A percentile compares a stretch with the other conserved stretches of the same genome.
Conservation (phyloP, 2,888 invertebrate species). For the Perdita meconis region DNA sequence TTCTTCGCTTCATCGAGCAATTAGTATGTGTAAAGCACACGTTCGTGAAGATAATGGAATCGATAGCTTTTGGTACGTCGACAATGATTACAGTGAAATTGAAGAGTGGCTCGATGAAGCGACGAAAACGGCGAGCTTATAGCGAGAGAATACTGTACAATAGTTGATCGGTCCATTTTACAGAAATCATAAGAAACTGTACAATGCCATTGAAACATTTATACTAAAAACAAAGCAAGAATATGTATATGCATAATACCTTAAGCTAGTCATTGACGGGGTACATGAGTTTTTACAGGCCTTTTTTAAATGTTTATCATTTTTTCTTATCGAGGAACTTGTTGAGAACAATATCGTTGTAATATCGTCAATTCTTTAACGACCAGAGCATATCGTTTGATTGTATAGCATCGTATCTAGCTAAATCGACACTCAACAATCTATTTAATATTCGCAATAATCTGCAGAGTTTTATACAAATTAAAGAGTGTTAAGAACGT, state of each 20-base stretch:
- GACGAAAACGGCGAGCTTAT: too few species aligned
- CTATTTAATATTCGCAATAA: conserved; percentile 1
- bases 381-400: conserved; percentile 23
- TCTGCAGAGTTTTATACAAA: conserved; percentile 27
- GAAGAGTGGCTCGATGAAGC: too few species aligned
- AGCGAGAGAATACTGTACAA: too few species aligned
- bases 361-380: conserved; percentile 19
- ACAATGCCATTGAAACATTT: conserved; percentile 59
- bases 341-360: conserved; percentile 16
- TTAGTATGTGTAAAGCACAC: too few species aligned
- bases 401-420: conserved; percentile 12
- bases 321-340: conserved; percentile 28
- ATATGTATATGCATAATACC: conserved; percentile 79
- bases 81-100: too few species aligned
- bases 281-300: conserved; percentile 74
- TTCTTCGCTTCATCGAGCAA: too few species aligned
- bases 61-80: too few species aligned
- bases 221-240: conserved; percentile 52
- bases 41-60: too few species aligned
- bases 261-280: conserved; percentile 80
- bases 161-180: conserved; percentile 8
- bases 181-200: conserved; percentile 54
- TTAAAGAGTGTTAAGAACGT: background rate
- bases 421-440: conserved; percentile 9
- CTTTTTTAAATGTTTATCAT: conserved; percentile 61